A percentile compares a stretch with the other conserved stretches of the same genome.
These are phyloP conservation scores for Nasonia longicornis DNA, from an alignment of 1,140 invertebrate species.

Conservation along the genomic window DNA sequence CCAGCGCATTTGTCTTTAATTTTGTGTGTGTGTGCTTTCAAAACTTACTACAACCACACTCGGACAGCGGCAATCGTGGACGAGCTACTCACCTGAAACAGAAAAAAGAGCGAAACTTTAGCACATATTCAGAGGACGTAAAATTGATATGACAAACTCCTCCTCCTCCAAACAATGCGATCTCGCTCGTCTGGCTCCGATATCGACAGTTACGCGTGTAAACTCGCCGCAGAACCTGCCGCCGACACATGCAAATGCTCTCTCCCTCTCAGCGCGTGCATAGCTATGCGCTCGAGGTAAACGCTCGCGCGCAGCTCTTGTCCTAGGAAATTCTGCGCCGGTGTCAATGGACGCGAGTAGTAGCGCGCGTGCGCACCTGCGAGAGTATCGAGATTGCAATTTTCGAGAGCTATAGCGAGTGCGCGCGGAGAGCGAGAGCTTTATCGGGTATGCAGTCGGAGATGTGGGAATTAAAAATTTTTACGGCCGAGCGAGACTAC, in stretches of 20 bases:
- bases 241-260: background rate
- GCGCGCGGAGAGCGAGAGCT: too few relatives aligned
- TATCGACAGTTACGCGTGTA: background rate
- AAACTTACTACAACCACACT: too few relatives aligned
- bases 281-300: background rate
- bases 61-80: too few relatives aligned
- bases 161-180: background rate
- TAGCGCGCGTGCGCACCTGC: too few relatives aligned
- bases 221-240: background rate
- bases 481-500: background rate
- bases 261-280: too few relatives aligned
- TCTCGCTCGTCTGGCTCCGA: background rate
- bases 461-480: background rate
- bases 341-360: background rate
- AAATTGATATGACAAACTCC: background rate
- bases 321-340: background rate
- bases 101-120: background rate
- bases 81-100: slow-evolving; percentile 24
- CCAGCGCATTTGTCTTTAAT: too few relatives aligned
- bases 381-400: background rate
- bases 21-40: too few relatives aligned
- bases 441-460: background rate
- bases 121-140: background rate
- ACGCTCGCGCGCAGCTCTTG: background rate
- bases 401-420: background rate